These are phyloP conservation scores for Esperia sulphurella DNA, from an alignment of 2,888 invertebrate species.

Conservation along the genomic window DNA sequence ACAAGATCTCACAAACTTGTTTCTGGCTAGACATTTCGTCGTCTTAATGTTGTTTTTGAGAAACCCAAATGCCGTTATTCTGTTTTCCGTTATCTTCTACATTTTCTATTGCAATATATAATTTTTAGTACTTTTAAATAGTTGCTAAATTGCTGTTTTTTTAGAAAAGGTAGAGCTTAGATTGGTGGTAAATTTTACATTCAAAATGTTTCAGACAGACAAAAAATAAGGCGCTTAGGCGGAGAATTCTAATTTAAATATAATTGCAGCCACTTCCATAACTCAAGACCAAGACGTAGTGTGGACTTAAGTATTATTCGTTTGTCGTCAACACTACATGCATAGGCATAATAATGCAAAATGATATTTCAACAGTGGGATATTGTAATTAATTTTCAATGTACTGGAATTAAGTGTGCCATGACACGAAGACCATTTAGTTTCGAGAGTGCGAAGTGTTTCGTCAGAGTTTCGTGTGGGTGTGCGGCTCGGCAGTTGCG, in stretches of 20 bases:
- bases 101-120: not conserved
- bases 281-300: too few relatives aligned
- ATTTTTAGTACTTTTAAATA: too few relatives aligned
- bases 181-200: too few relatives aligned
- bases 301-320: not conserved
- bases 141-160: too few relatives aligned
- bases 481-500: constrained; percentile 24
- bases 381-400: not conserved
- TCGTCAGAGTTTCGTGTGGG: constrained; percentile 39
- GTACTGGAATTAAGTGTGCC: not conserved
- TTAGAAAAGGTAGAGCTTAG: too few relatives aligned
- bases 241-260: too few relatives aligned
- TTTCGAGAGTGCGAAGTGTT: constrained; percentile 32
- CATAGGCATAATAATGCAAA: not conserved
- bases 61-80: constrained; percentile 6
- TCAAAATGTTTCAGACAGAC: too few relatives aligned
- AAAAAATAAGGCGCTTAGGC: too few relatives aligned
- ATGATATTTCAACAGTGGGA: too few relatives aligned
- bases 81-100: not conserved
- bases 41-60: constrained; percentile 5
- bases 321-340: not conserved
- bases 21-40: constrained; percentile 3
- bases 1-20: constrained; percentile 4
- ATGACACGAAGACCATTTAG: not conserved
- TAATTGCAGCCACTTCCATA: too few relatives aligned